Evolutionary conservation across 2,797 vertebrate species (phyloP).

Genomic region (Loris lydekkerianus): DNA sequence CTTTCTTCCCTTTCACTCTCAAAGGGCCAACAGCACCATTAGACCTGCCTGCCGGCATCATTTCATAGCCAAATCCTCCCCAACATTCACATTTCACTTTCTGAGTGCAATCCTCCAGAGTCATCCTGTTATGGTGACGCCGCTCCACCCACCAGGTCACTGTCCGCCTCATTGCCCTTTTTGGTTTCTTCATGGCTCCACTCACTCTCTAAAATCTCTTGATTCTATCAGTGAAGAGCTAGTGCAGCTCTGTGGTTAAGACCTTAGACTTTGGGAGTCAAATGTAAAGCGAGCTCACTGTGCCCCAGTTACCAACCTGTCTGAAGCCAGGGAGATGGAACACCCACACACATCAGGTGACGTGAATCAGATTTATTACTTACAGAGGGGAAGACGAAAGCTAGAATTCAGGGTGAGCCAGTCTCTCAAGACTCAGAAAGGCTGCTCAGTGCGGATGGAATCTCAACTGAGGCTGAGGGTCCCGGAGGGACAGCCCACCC

Average conservation of each 20-base stretch:
- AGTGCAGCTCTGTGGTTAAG: not conserved
- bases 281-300: not conserved
- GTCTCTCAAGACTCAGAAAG: not conserved
- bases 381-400: not conserved
- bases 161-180: not conserved
- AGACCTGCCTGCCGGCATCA: not conserved
- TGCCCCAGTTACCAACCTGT: not conserved
- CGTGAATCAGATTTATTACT: not conserved
- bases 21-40: not conserved
- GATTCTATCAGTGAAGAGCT: not conserved
- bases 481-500: not conserved
- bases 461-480: not conserved
- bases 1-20: not conserved
- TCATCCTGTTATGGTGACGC: fast-evolving
- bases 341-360: not conserved
- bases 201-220: not conserved
- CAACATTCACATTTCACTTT: not conserved
- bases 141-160: too few species aligned
- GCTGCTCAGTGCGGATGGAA: not conserved
- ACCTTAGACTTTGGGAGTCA: not conserved
- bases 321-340: not conserved
- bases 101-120: not conserved
- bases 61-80: not conserved
- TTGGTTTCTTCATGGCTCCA: conserved; percentile 5
- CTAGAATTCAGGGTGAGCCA: not conserved